phyloP scores from a whole-genome alignment of 2,797 vertebrate species.

The Pangasius sanitwongsei region DNA sequence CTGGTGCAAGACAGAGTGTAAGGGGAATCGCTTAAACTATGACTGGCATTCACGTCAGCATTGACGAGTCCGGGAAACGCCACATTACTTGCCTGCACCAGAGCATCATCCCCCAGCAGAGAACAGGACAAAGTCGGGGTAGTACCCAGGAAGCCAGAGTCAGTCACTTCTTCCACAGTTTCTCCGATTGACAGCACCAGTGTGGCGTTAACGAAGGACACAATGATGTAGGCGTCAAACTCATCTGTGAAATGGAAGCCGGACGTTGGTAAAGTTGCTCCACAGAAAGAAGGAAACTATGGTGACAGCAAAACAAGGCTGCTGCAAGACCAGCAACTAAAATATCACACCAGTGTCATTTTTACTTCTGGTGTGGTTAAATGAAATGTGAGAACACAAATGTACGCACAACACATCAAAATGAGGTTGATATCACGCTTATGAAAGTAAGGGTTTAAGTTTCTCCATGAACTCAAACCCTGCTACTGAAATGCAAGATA shows the following conservation, averaged over 20 bases:
- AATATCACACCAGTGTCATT: neutral
- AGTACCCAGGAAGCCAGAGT: slow-evolving; percentile 96
- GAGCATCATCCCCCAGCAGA: slow-evolving; percentile 92
- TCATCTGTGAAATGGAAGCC: slow-evolving; percentile 80
- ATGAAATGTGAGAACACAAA: neutral
- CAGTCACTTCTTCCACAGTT: slow-evolving; percentile 98
- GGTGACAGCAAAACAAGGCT: neutral
- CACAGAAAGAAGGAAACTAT: slow-evolving; percentile 11
- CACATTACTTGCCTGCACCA: slow-evolving; percentile 88
- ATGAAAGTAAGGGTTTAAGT: neutral
- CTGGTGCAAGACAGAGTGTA: neutral
- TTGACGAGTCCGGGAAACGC: neutral
- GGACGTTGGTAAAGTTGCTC: neutral
- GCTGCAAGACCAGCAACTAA: slow-evolving; percentile 1
- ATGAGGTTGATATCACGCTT: neutral
- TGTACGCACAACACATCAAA: neutral
- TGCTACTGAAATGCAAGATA: neutral
- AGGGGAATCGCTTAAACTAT: neutral
- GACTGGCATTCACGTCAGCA: neutral
- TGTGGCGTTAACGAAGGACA: slow-evolving; percentile 98
- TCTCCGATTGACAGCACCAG: slow-evolving; percentile 96
- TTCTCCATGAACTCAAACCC: neutral
- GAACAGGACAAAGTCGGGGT: slow-evolving; percentile 98
- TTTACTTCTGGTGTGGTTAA: neutral
- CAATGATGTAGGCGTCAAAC: slow-evolving; percentile 98